phyloP scores from a whole-genome alignment of 1,140 invertebrate genomes.

The Atopsyche davidsoni region DNA sequence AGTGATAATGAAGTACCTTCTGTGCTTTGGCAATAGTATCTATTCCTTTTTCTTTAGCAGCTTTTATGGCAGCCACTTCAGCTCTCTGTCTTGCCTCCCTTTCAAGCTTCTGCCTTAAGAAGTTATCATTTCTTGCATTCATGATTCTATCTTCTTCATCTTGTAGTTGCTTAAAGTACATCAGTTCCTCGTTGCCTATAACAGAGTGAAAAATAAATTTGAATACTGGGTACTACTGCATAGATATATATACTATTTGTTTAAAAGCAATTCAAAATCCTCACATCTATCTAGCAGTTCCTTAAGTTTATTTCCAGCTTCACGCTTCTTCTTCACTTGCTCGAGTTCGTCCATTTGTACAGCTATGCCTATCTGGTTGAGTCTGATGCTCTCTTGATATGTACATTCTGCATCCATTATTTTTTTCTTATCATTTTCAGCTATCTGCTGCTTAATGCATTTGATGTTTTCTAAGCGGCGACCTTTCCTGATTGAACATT shows the following conservation, averaged over 20 bases:
- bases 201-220: conserved; percentile 5
- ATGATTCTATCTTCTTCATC: conserved; percentile 43
- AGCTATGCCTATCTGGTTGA: conserved; percentile 49
- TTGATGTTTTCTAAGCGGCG: conserved; percentile 34
- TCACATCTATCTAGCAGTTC: conserved; percentile 42
- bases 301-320: conserved; percentile 36
- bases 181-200: conserved; percentile 42
- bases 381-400: conserved; percentile 57
- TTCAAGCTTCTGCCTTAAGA: conserved; percentile 39
- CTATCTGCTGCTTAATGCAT: conserved; percentile 43
- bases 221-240: too few species aligned
- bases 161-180: conserved; percentile 43
- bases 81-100: conserved; percentile 37
- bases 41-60: conserved; percentile 44
- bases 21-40: conserved; percentile 44
- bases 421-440: conserved; percentile 41
- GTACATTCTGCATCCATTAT: conserved; percentile 57
- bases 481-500: conserved; percentile 36
- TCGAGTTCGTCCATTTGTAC: conserved; percentile 44
- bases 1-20: conserved; percentile 33
- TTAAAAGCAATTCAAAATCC: too few species aligned
- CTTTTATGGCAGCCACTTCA: conserved; percentile 39
- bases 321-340: conserved; percentile 42
- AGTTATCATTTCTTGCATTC: conserved; percentile 40
- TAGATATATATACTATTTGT: too few species aligned